These are phyloP conservation scores for Furcifer pardalis DNA, from an alignment of 2,797 vertebrate genomes.

Conservation along the genomic window DNA sequence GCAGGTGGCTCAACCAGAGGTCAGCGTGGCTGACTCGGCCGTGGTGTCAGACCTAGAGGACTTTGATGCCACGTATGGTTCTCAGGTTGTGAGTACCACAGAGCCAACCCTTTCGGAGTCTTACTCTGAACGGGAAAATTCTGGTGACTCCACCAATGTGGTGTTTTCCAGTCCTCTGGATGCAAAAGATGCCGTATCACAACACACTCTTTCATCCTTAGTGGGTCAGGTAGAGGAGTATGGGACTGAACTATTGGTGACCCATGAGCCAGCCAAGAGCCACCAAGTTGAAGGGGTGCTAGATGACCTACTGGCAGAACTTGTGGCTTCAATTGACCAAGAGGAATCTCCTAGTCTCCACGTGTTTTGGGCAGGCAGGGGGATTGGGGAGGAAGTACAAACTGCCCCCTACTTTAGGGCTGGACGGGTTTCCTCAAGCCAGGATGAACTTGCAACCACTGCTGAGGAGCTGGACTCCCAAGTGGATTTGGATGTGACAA, in stretches of 20 bases:
- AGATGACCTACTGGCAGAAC: conserved; percentile 13
- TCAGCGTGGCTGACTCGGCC: conserved; percentile 60
- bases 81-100: conserved; percentile 70
- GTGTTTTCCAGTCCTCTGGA: conserved; percentile 62
- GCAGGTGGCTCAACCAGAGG: conserved; percentile 43
- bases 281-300: neutral
- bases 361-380: conserved; percentile 19
- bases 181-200: conserved; percentile 23
- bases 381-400: conserved; percentile 55
- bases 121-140: conserved; percentile 64
- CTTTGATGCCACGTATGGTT: conserved; percentile 71
- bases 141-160: conserved; percentile 61
- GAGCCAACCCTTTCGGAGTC: conserved; percentile 63
- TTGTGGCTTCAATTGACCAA: accelerated
- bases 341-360: conserved; percentile 38
- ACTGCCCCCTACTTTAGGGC: conserved; percentile 16
- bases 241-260: neutral
- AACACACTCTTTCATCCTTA: neutral
- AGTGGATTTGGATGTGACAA: conserved; percentile 15
- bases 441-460: conserved; percentile 41
- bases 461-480: conserved; percentile 50
- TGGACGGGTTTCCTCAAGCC: conserved; percentile 34
- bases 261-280: accelerated
- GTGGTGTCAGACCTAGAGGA: conserved; percentile 69
- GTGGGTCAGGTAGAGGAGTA: conserved; percentile 33